Evolutionary conservation across 2,888 invertebrate genomes (phyloP).

Genomic region (Mechanitis messenoides): DNA sequence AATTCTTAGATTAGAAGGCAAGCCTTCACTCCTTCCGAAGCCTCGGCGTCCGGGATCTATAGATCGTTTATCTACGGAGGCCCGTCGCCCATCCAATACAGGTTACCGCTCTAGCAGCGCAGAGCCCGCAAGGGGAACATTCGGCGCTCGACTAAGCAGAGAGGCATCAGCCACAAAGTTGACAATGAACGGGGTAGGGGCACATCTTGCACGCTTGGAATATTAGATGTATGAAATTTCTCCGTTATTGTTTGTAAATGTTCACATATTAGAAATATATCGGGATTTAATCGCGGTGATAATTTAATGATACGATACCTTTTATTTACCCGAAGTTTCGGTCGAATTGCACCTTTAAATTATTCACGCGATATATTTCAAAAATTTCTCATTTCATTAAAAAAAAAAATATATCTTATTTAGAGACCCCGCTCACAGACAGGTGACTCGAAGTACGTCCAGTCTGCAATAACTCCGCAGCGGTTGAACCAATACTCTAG

Average conservation of each 20-base stretch:
- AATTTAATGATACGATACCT: too few species aligned
- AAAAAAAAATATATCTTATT: conserved; percentile 13
- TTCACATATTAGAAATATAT: conserved; percentile 1
- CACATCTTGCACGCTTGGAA: background rate
- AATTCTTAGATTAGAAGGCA: conserved; percentile 48
- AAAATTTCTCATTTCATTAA: too few species aligned
- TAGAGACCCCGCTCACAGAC: conserved; percentile 64
- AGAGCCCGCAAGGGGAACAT: conserved; percentile 52
- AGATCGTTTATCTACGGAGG: conserved; percentile 57
- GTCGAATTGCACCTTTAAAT: too few species aligned
- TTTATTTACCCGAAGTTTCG: too few species aligned
- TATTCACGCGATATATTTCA: too few species aligned
- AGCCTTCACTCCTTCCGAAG: conserved; percentile 59
- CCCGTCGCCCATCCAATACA: conserved; percentile 49
- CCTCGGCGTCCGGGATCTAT: conserved; percentile 56
- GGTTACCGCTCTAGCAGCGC: conserved; percentile 62
- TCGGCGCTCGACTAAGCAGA: conserved; percentile 51
- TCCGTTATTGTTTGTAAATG: background rate
- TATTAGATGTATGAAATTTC: background rate
- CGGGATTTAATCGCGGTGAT: too few species aligned
- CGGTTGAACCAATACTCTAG: conserved; percentile 47
- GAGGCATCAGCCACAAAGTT: conserved; percentile 62
- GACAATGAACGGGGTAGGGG: conserved; percentile 46
- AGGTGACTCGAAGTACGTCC: conserved; percentile 47
- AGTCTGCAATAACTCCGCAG: conserved; percentile 50